Conservation (phyloP, 2,113 vertebrate genomes). For the Tyto alba region DNA sequence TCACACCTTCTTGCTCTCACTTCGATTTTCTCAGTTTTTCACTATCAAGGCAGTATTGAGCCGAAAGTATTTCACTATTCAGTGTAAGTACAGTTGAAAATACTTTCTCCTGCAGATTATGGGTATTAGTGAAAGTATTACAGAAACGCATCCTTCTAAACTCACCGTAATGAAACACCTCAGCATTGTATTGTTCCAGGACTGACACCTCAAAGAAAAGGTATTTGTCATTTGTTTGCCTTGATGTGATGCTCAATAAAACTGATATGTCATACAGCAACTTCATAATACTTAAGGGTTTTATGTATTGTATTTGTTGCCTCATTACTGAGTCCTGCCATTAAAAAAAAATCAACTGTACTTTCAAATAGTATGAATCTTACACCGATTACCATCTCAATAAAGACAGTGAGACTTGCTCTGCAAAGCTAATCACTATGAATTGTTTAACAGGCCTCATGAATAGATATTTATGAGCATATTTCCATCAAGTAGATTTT, state of each 20-base stretch:
- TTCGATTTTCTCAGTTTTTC: background rate
- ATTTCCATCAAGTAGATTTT: background rate
- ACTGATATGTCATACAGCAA: background rate
- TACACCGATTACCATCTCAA: background rate
- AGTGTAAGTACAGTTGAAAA: background rate
- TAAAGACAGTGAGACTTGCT: background rate
- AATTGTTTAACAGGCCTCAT: constrained; percentile 3
- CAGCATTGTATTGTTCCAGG: background rate
- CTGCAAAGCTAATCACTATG: constrained; percentile 9
- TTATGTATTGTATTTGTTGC: background rate
- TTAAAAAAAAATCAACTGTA: background rate
- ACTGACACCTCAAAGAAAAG: background rate
- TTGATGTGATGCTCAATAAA: background rate
- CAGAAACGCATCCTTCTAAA: background rate
- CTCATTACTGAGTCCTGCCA: background rate
- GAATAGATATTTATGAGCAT: constrained; percentile 14
- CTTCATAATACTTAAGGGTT: background rate
- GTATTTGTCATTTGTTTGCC: background rate
- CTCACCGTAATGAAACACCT: background rate
- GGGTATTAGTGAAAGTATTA: background rate
- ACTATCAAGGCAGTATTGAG: background rate
- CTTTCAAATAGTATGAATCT: background rate
- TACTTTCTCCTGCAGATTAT: background rate
- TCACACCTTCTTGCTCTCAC: background rate
- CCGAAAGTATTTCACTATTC: background rate